Percentiles rank a stretch among this genome's conserved stretches.
These are phyloP conservation scores for Leucoma salicis DNA, from an alignment of 2,888 invertebrate genomes.

Conservation along the genomic window DNA sequence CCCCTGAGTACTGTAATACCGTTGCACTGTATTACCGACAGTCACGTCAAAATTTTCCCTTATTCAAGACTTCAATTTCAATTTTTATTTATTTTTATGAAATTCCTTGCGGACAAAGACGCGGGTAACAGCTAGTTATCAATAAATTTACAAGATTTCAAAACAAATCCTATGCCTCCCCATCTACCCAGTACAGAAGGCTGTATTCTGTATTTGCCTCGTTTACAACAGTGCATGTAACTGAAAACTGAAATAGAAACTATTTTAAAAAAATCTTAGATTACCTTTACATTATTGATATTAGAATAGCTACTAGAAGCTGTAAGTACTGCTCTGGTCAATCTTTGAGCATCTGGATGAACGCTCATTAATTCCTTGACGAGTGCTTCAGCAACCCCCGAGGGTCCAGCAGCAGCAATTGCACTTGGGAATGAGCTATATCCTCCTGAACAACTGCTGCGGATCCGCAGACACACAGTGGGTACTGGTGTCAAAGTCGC, in stretches of 20 bases:
- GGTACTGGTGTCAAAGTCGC: constrained; percentile 49
- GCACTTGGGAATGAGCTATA: constrained; percentile 54
- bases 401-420: constrained; percentile 59
- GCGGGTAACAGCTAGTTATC: no score
- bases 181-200: no score
- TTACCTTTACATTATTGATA: constrained; percentile 69
- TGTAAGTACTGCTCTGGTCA: constrained; percentile 76
- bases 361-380: constrained; percentile 71
- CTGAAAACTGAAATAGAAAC: no score
- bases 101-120: no score
- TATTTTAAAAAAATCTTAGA: neutral
- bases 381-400: constrained; percentile 65
- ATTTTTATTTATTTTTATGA: no score
- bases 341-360: constrained; percentile 76
- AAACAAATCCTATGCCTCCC: no score
- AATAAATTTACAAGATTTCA: no score
- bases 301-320: constrained; percentile 78
- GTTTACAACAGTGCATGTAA: no score
- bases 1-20: no score
- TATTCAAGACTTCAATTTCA: no score
- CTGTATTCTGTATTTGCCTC: neutral
- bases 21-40: no score
- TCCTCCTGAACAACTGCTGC: constrained; percentile 67
- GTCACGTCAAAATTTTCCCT: no score
- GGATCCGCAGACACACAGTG: constrained; percentile 54